A percentile compares a stretch with the other conserved stretches of the same genome.
phyloP scores from a whole-genome alignment of 2,888 invertebrate species.

The Aplocera efformata region DNA sequence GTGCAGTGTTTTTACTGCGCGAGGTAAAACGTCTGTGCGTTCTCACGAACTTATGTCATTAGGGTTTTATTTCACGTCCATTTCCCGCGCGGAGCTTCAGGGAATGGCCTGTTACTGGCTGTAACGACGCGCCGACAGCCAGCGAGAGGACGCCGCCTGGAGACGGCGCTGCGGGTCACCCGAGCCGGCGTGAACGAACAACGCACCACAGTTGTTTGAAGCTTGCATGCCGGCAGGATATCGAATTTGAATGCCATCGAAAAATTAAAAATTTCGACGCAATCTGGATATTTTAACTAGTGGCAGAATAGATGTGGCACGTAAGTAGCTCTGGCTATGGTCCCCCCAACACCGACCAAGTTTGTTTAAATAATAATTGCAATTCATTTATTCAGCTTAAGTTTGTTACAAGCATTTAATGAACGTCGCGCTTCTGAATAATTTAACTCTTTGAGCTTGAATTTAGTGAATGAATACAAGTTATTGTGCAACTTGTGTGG shows the following conservation, averaged over 20 bases:
- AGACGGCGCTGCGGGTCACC: too few relatives aligned
- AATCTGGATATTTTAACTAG: too few relatives aligned
- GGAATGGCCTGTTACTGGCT: background rate
- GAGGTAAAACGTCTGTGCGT: conserved; percentile 14
- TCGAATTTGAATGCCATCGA: too few relatives aligned
- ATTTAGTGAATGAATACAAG: conserved; percentile 20
- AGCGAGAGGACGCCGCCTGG: too few relatives aligned
- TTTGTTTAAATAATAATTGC: conserved; percentile 34
- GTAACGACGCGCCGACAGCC: background rate
- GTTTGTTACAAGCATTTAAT: conserved; percentile 39
- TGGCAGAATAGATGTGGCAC: too few relatives aligned
- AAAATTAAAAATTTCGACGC: too few relatives aligned
- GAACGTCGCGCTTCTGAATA: conserved; percentile 36
- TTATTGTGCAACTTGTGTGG: conserved; percentile 19
- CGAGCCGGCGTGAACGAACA: too few relatives aligned
- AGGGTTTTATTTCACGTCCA: conserved; percentile 15
- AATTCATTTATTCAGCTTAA: conserved; percentile 40
- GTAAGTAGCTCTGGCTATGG: too few relatives aligned
- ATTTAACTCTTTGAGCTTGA: conserved; percentile 22
- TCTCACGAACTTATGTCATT: conserved; percentile 16
- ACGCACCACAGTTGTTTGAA: too few relatives aligned
- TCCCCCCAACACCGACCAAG: too few relatives aligned
- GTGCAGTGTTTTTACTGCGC: conserved; percentile 6
- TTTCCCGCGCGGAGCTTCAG: conserved; percentile 1
- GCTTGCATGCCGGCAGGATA: too few relatives aligned